phyloP scores from a whole-genome alignment of 2,797 vertebrate genomes.

The Acipenser transmontanus region DNA sequence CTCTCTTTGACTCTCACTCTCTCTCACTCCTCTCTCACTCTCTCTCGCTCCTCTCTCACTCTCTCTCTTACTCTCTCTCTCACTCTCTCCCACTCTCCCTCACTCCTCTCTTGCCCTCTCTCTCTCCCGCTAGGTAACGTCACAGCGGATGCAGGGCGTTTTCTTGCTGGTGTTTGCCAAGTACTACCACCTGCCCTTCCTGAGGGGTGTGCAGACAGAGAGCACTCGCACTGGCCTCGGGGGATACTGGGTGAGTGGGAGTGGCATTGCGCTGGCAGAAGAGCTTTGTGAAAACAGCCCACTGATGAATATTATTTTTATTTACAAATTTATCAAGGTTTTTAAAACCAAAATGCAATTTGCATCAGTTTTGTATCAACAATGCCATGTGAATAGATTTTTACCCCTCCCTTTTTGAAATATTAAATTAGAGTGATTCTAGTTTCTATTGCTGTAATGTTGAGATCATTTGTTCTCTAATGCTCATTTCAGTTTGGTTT shows the following conservation, averaged over 20 bases:
- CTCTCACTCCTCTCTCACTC: not conserved
- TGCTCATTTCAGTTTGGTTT: not conserved
- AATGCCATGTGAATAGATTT: too few relatives aligned
- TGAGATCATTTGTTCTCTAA: too few relatives aligned
- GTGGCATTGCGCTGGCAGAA: not conserved
- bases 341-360: too few relatives aligned
- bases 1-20: not conserved
- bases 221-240: constrained; percentile 91
- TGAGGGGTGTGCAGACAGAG: constrained; percentile 87
- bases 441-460: too few relatives aligned
- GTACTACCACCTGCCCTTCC: constrained; percentile 90
- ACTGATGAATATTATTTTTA: too few relatives aligned
- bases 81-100: not conserved
- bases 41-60: not conserved
- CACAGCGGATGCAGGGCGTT: constrained; percentile 90
- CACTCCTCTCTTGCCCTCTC: not conserved
- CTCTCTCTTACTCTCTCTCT: not conserved
- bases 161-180: constrained; percentile 88
- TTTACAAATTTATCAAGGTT: too few relatives aligned
- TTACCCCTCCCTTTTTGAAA: too few relatives aligned
- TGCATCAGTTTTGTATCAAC: too few relatives aligned
- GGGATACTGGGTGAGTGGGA: constrained; percentile 86
- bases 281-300: too few relatives aligned
- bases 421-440: too few relatives aligned
- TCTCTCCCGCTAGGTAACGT: constrained; percentile 70